phyloP scores from a whole-genome alignment of 2,888 invertebrate genomes.

The Tipula lateralis region DNA sequence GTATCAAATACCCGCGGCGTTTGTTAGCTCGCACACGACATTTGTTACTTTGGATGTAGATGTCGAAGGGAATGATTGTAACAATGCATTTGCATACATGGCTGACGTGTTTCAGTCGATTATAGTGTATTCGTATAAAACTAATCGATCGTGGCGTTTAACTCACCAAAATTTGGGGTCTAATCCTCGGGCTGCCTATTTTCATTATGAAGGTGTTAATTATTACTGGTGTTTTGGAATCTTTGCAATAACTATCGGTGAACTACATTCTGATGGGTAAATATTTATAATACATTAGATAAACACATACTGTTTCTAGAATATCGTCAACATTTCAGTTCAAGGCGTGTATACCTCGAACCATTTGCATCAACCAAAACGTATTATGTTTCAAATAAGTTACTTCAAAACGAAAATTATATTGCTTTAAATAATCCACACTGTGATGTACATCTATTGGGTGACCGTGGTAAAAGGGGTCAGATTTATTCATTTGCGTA shows the following conservation, averaged over 20 bases:
- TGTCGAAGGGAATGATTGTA: neutral
- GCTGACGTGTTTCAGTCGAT: neutral
- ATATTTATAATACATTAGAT: neutral
- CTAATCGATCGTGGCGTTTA: neutral
- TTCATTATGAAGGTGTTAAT: neutral
- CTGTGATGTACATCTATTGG: neutral
- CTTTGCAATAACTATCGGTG: neutral
- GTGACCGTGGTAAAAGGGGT: neutral
- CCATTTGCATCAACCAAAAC: neutral
- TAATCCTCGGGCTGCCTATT: neutral
- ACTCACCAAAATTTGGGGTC: neutral
- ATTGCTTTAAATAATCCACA: neutral
- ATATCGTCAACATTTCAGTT: neutral
- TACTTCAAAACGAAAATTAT: neutral
- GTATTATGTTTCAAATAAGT: neutral
- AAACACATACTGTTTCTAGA: no score
- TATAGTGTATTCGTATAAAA: neutral
- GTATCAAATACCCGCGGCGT: neutral
- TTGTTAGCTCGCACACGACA: neutral
- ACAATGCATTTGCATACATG: neutral
- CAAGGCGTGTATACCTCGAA: neutral
- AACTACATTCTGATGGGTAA: neutral
- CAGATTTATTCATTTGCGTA: neutral
- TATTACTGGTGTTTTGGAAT: neutral
- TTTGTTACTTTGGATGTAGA: neutral